phyloP scores from a whole-genome alignment of 2,113 vertebrate species.

The Plestiodon gilberti region DNA sequence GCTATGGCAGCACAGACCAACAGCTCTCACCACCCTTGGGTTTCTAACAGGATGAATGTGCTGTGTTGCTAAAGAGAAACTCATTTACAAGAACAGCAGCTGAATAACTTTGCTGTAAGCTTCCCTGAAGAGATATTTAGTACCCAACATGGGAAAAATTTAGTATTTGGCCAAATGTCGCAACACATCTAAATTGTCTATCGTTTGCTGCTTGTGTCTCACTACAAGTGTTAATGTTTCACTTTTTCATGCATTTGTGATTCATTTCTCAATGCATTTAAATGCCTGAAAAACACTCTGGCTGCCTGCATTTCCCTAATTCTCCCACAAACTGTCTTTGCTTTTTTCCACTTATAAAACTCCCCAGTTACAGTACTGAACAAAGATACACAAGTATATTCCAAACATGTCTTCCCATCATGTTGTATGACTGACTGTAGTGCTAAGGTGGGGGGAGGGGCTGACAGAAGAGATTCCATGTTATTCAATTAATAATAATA shows the following conservation, averaged over 20 bases:
- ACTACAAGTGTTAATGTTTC: neutral
- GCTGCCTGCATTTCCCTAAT: neutral
- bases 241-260: neutral
- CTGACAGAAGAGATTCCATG: neutral
- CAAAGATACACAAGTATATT: neutral
- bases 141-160: slow-evolving; percentile 10
- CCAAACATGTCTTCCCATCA: neutral
- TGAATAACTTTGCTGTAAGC: slow-evolving; percentile 5
- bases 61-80: slow-evolving; percentile 8
- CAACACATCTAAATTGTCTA: neutral
- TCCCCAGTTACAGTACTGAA: neutral
- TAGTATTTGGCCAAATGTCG: neutral
- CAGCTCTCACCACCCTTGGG: neutral
- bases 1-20: slow-evolving; percentile 53
- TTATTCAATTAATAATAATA: too few relatives aligned
- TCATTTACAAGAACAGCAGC: slow-evolving; percentile 38
- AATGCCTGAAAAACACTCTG: neutral
- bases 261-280: neutral
- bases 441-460: neutral
- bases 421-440: neutral
- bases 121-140: slow-evolving; percentile 7
- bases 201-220: neutral
- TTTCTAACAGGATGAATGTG: slow-evolving; percentile 17
- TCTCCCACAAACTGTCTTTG: neutral
- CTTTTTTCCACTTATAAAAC: neutral